Evolutionary conservation across 2,888 invertebrate genomes (phyloP).

Genomic region (Halocaridina rubra): DNA sequence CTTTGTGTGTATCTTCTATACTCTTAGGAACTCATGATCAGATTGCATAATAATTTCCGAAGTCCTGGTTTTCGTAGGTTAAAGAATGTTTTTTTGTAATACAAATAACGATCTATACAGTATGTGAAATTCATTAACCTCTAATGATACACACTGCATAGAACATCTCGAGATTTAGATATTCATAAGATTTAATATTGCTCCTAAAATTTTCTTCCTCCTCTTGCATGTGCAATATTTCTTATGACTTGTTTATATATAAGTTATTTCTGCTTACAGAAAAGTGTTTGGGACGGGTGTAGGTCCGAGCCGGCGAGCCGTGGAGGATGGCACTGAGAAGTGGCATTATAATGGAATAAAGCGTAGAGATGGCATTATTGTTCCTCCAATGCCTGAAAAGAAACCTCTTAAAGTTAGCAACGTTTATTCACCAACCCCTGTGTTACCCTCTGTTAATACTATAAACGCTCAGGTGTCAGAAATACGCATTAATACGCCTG

Average conservation of each 20-base stretch:
- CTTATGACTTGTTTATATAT: too few species aligned
- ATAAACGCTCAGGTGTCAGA: constrained; percentile 32
- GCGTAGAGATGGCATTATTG: constrained; percentile 50
- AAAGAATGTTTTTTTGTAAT: too few species aligned
- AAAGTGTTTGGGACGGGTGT: constrained; percentile 85
- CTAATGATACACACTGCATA: too few species aligned
- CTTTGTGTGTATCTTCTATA: too few species aligned
- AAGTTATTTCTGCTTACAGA: constrained; percentile 70
- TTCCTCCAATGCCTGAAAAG: constrained; percentile 52
- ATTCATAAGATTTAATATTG: too few species aligned
- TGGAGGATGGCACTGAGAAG: constrained; percentile 68
- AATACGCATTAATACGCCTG: background rate
- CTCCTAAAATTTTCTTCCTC: background rate
- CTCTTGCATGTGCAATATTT: background rate
- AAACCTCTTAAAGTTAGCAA: constrained; percentile 18
- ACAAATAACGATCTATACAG: too few species aligned
- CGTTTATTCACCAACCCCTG: constrained; percentile 45
- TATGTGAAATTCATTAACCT: too few species aligned
- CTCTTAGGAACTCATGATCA: too few species aligned
- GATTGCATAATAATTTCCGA: too few species aligned
- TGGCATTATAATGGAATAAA: constrained; percentile 64
- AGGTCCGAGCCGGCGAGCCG: constrained; percentile 76
- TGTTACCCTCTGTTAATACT: constrained; percentile 38
- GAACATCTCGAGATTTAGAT: too few species aligned
- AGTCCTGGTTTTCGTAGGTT: too few species aligned